Evolutionary conservation across 1,140 invertebrate species (phyloP).

Genomic region (Probaryconus sp.): DNA sequence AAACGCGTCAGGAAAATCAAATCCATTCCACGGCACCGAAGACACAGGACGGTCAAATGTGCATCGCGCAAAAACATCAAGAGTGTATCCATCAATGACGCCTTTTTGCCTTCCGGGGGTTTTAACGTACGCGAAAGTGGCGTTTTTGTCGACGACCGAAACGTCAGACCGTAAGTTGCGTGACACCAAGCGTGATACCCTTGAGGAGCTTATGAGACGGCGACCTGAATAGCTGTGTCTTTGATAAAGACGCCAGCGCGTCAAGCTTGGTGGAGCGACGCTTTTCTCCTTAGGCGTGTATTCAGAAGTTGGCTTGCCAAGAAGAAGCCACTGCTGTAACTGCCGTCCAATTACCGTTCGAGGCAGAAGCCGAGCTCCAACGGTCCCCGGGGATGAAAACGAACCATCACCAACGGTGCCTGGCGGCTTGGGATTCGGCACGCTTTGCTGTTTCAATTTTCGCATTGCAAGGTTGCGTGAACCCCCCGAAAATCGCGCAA

Average conservation of each 20-base stretch:
- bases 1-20: conserved; percentile 25
- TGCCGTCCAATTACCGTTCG: conserved; percentile 57
- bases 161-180: conserved; percentile 44
- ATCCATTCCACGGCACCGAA: conserved; percentile 24
- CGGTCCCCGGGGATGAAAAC: conserved; percentile 14
- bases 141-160: conserved; percentile 24
- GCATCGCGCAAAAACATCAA: conserved; percentile 34
- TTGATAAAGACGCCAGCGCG: conserved; percentile 38
- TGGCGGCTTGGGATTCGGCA: conserved; percentile 46
- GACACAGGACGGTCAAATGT: conserved; percentile 21
- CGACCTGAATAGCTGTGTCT: conserved; percentile 41
- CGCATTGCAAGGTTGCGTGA: conserved; percentile 47
- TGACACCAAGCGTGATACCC: conserved; percentile 57
- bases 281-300: conserved; percentile 18
- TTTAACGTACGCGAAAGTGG: conserved; percentile 25
- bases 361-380: conserved; percentile 26
- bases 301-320: conserved; percentile 42
- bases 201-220: conserved; percentile 53
- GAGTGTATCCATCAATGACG: conserved; percentile 49
- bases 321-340: conserved; percentile 40
- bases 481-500: conserved; percentile 23
- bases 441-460: conserved; percentile 60
- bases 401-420: conserved; percentile 6
- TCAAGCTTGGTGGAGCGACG: conserved; percentile 35
- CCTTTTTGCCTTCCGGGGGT: conserved; percentile 36